Percentiles rank a stretch among this genome's conserved stretches.
Conservation (phyloP, 2,797 vertebrate genomes). For the Cyprinodon diabolis region DNA sequence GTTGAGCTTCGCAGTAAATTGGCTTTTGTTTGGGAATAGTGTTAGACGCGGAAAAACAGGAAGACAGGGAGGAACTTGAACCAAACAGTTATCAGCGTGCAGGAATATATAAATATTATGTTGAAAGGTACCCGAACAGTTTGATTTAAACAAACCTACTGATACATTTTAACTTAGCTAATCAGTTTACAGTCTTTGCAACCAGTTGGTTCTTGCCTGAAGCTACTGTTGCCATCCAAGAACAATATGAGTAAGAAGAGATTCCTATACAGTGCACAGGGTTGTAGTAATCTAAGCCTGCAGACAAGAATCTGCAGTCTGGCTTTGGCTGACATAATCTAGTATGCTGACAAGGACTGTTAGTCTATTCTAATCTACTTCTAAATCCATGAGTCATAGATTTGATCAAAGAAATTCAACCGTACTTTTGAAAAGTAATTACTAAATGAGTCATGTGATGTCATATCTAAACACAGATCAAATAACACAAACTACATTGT, state of each 20-base stretch:
- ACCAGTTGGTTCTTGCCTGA: too few relatives aligned
- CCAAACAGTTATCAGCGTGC: neutral
- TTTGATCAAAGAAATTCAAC: constrained; percentile 44
- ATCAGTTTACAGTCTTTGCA: too few relatives aligned
- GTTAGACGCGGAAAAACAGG: too few relatives aligned
- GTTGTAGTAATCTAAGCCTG: constrained; percentile 69
- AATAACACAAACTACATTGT: neutral
- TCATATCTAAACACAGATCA: constrained; percentile 12
- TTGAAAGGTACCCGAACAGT: too few relatives aligned
- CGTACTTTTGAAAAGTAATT: constrained; percentile 26
- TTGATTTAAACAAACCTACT: too few relatives aligned
- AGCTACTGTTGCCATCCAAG: too few relatives aligned
- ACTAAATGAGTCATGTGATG: constrained; percentile 26
- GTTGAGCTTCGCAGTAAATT: too few relatives aligned
- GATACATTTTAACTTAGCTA: too few relatives aligned
- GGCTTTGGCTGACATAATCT: constrained; percentile 60
- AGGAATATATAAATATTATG: too few relatives aligned
- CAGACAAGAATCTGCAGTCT: constrained; percentile 79
- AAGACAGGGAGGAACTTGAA: constrained; percentile 1
- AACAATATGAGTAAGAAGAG: constrained; percentile 6
- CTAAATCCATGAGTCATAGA: constrained; percentile 52
- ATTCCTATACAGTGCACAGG: constrained; percentile 73
- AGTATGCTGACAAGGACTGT: constrained; percentile 61
- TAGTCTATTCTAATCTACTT: constrained; percentile 63
- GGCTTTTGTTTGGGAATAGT: too few relatives aligned